phyloP scores from a whole-genome alignment of 2,797 vertebrate genomes.

The Alectoris magna region DNA sequence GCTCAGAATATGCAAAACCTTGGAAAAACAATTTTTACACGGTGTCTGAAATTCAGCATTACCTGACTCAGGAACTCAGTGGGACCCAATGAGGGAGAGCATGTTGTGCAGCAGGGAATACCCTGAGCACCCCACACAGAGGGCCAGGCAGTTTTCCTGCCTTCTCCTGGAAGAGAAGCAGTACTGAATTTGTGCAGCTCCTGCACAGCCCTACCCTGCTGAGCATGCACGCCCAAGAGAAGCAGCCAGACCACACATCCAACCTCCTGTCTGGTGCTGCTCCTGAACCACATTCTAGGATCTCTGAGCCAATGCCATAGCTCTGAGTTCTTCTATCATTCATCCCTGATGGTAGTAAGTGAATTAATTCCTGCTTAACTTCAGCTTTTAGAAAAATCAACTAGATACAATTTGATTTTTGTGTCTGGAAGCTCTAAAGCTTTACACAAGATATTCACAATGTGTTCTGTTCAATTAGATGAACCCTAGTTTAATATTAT shows the following conservation, averaged over 20 bases:
- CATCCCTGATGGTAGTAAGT: not conserved
- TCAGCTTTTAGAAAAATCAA: not conserved
- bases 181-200: not conserved
- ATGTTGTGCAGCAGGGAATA: not conserved
- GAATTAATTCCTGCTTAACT: not conserved
- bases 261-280: not conserved
- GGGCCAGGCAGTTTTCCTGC: not conserved
- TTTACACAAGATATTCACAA: not conserved
- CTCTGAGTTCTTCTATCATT: not conserved
- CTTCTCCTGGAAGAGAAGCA: not conserved
- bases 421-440: conserved; percentile 22
- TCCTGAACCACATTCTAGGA: not conserved
- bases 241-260: not conserved
- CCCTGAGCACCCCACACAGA: not conserved
- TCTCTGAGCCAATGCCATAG: not conserved
- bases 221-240: not conserved
- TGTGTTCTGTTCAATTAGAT: not conserved
- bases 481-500: conserved; percentile 10
- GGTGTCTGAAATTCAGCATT: not conserved
- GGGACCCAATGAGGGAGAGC: not conserved
- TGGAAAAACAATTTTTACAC: not conserved
- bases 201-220: not conserved
- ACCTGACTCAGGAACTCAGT: not conserved
- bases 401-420: conserved; percentile 3
- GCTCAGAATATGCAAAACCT: not conserved